Conservation (phyloP, 2,113 vertebrate genomes). For the Orthonyx spaldingii region DNA sequence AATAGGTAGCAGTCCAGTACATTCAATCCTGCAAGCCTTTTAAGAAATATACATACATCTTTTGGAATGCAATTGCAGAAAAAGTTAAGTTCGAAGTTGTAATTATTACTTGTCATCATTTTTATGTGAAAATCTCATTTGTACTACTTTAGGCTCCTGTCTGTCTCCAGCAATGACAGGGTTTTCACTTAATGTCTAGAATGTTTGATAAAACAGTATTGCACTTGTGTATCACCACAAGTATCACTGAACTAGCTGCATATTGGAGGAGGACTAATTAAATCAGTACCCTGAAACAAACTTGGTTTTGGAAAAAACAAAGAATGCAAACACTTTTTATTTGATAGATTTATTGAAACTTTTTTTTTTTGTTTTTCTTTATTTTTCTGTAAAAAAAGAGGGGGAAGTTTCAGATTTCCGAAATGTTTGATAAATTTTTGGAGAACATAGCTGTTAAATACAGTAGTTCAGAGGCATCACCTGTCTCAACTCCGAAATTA, state of each 20-base stretch:
- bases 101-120: background rate
- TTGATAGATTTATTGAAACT: background rate
- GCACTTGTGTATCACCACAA: background rate
- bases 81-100: background rate
- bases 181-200: background rate
- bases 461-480: background rate
- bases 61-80: background rate
- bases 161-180: background rate
- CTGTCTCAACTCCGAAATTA: background rate
- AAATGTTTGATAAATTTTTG: background rate
- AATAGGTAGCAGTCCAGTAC: background rate
- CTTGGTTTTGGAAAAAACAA: background rate
- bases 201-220: background rate
- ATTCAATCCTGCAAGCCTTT: background rate
- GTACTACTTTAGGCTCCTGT: background rate
- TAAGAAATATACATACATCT: background rate
- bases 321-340: background rate
- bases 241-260: background rate
- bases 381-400: background rate
- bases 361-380: background rate
- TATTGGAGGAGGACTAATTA: background rate
- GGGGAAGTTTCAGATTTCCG: background rate
- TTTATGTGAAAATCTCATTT: background rate
- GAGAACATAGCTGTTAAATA: background rate
- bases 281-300: background rate